Conservation (phyloP, 2,113 vertebrate species). For the Isurus oxyrinchus region DNA sequence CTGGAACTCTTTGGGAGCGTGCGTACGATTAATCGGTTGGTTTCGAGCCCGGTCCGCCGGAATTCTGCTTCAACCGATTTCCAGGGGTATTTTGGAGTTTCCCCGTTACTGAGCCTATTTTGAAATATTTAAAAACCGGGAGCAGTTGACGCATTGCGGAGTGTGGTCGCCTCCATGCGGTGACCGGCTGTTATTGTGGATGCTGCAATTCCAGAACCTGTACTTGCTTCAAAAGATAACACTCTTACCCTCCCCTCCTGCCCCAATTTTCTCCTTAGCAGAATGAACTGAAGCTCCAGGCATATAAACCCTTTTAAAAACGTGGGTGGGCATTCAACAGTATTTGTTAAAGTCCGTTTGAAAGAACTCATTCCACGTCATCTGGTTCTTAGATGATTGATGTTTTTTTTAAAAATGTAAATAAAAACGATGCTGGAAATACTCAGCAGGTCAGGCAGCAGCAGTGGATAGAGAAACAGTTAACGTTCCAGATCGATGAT, state of each 20-base stretch:
- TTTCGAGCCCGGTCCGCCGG: neutral
- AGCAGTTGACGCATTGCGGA: neutral
- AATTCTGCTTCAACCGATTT: neutral
- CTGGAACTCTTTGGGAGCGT: neutral
- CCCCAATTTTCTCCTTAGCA: neutral
- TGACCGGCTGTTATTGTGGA: neutral
- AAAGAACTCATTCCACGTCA: neutral
- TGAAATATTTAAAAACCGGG: neutral
- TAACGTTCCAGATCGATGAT: too few relatives aligned
- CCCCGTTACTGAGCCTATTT: neutral
- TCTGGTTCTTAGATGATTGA: neutral
- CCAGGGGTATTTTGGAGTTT: neutral
- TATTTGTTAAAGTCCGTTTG: neutral
- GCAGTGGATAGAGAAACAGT: too few relatives aligned
- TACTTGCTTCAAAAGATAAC: neutral
- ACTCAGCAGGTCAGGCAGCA: too few relatives aligned
- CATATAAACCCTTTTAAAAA: neutral
- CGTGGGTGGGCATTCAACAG: neutral
- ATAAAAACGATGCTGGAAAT: too few relatives aligned
- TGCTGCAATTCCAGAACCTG: neutral
- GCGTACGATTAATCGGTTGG: neutral
- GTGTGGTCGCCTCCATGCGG: constrained; percentile 12
- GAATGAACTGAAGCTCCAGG: neutral
- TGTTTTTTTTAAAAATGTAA: neutral
- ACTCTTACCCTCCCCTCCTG: neutral